phyloP scores from a whole-genome alignment of 2,113 vertebrate genomes.

The Cyprinus carpio region DNA sequence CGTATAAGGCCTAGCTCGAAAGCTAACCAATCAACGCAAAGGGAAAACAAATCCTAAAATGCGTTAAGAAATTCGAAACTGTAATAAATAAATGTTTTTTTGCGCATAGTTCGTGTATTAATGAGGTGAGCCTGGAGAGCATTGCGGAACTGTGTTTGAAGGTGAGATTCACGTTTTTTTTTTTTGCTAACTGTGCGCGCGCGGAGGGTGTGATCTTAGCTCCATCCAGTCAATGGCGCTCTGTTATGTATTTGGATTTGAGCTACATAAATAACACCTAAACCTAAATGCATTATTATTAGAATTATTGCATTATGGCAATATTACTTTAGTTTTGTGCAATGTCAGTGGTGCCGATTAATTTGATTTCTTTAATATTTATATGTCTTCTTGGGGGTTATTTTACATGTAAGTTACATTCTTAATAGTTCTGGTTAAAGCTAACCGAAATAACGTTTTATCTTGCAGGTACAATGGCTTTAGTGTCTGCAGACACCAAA shows the following conservation, averaged over 20 bases:
- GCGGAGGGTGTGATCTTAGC: background rate
- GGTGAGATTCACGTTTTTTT: background rate
- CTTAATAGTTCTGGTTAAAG: background rate
- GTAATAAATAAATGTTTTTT: background rate
- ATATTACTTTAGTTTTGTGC: background rate
- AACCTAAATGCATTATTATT: background rate
- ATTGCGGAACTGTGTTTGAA: background rate
- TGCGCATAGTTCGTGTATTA: background rate
- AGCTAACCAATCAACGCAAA: constrained; percentile 7
- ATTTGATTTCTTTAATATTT: background rate
- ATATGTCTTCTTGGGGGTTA: background rate
- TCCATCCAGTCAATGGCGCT: background rate
- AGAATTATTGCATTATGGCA: background rate
- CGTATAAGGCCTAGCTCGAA: constrained; percentile 40
- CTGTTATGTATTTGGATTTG: background rate
- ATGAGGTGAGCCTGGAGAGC: background rate
- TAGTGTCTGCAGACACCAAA: constrained; percentile 86
- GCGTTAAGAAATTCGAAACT: background rate
- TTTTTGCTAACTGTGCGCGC: background rate
- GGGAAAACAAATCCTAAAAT: constrained; percentile 35
- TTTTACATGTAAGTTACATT: background rate
- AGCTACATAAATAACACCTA: background rate
- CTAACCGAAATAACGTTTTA: background rate
- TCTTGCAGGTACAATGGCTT: constrained; percentile 68
- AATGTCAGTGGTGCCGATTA: background rate